Percentiles rank a stretch among this genome's conserved stretches.
Conservation (phyloP, 2,797 vertebrate species). For the Argya squamiceps region DNA sequence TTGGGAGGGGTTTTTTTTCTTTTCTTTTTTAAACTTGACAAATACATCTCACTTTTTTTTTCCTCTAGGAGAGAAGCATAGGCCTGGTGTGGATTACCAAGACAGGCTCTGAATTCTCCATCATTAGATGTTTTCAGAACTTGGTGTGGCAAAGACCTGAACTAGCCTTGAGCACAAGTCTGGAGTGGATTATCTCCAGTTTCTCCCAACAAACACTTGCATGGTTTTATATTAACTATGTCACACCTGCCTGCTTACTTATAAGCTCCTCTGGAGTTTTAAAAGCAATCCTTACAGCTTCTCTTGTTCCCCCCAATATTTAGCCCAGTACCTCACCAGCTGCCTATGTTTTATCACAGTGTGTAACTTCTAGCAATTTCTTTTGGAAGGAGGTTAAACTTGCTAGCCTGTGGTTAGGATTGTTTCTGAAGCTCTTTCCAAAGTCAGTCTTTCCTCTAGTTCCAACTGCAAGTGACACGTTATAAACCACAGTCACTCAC, state of each 20-base stretch:
- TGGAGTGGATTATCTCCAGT: not conserved
- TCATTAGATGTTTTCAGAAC: not conserved
- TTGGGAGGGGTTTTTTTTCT: too few species aligned
- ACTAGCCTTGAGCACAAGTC: not conserved
- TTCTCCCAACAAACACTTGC: not conserved
- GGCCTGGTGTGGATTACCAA: not conserved
- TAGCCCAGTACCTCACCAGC: not conserved
- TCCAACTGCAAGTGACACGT: not conserved
- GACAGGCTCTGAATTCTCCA: not conserved
- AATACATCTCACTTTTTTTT: not conserved
- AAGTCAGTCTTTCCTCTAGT: not conserved
- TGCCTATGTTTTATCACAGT: not conserved
- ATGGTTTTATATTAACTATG: not conserved
- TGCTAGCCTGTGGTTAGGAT: not conserved
- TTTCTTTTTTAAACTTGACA: not conserved
- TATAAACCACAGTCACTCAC: not conserved
- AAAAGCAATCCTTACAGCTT: not conserved
- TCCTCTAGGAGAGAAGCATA: not conserved
- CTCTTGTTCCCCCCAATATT: not conserved
- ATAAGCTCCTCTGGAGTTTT: not conserved
- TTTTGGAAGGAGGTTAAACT: not conserved
- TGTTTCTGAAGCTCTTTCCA: not conserved
- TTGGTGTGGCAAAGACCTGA: not conserved
- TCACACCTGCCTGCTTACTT: not conserved
- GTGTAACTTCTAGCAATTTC: not conserved